Conservation (phyloP, 2,797 vertebrate species). For the Benthosema pterotum region DNA sequence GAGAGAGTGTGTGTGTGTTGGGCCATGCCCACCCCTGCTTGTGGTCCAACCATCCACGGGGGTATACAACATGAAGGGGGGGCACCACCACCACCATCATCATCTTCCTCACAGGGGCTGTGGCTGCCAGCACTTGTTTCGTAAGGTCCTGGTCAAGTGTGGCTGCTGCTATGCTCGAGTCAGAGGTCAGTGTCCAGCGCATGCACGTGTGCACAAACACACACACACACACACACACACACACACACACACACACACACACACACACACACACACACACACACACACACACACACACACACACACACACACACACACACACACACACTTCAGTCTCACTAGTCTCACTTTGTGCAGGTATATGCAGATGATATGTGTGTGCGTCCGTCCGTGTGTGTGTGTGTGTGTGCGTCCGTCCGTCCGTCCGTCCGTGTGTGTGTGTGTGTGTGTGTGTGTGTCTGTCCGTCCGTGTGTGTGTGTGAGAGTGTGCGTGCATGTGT, state of each 20-base stretch:
- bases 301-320: neutral
- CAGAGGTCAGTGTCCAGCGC: slow-evolving; percentile 86
- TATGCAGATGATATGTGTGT: neutral
- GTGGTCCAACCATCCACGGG: slow-evolving; percentile 68
- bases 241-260: neutral
- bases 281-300: slow-evolving; percentile 13
- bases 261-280: slow-evolving; percentile 7
- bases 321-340: no score
- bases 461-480: neutral
- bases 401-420: neutral
- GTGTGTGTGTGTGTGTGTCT: slow-evolving; percentile 6
- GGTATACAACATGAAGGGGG: slow-evolving; percentile 89
- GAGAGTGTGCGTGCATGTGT: neutral
- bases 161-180: slow-evolving; percentile 91
- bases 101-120: slow-evolving; percentile 83
- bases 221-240: slow-evolving; percentile 13
- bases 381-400: neutral
- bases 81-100: slow-evolving; percentile 76
- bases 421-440: slow-evolving; percentile 2
- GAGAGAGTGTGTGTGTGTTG: slow-evolving; percentile 26
- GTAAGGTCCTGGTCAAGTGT: slow-evolving; percentile 94
- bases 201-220: slow-evolving; percentile 1
- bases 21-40: slow-evolving; percentile 80
- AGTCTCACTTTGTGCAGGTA: neutral
- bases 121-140: slow-evolving; percentile 93